These are phyloP conservation scores for Zoanthus sansibaricus DNA, from an alignment of 92 coral and sea anemone species.

Conservation along the genomic window DNA sequence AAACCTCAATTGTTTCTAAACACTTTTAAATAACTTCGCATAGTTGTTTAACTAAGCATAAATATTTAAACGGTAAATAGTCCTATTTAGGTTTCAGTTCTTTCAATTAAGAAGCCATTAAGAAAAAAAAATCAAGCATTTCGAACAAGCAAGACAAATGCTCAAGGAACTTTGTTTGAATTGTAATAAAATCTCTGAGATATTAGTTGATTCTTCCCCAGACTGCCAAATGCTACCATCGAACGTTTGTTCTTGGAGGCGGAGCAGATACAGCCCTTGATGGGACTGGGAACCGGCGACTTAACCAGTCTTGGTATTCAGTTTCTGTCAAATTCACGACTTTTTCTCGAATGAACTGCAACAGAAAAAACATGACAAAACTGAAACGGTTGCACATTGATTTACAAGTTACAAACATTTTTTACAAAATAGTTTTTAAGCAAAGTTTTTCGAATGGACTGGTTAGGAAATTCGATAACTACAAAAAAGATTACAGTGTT, in stretches of 20 bases:
- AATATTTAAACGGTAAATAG: too few relatives aligned
- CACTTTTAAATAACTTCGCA: too few relatives aligned
- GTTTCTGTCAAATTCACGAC: constrained; percentile 90
- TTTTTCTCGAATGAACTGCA: constrained; percentile 93
- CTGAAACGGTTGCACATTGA: too few relatives aligned
- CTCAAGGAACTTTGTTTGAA: background rate
- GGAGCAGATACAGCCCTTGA: constrained; percentile 85
- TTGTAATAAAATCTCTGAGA: background rate
- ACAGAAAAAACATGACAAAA: background rate
- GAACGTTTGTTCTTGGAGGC: constrained; percentile 69
- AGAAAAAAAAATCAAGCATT: background rate
- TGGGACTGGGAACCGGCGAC: constrained; percentile 80
- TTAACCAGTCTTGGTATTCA: constrained; percentile 90
- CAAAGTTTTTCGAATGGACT: too few relatives aligned
- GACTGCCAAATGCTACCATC: background rate
- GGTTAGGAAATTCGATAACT: too few relatives aligned
- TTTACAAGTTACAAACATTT: too few relatives aligned
- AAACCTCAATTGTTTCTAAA: too few relatives aligned
- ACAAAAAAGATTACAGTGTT: too few relatives aligned
- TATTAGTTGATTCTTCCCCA: background rate
- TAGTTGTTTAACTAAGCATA: too few relatives aligned
- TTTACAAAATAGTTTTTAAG: background rate
- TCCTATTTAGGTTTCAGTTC: too few relatives aligned
- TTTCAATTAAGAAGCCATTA: too few relatives aligned
- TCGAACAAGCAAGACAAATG: background rate